A percentile compares a stretch with the other conserved stretches of the same genome.
Evolutionary conservation across 2,888 invertebrate genomes (phyloP).

Genomic region (Cantharis rufa): DNA sequence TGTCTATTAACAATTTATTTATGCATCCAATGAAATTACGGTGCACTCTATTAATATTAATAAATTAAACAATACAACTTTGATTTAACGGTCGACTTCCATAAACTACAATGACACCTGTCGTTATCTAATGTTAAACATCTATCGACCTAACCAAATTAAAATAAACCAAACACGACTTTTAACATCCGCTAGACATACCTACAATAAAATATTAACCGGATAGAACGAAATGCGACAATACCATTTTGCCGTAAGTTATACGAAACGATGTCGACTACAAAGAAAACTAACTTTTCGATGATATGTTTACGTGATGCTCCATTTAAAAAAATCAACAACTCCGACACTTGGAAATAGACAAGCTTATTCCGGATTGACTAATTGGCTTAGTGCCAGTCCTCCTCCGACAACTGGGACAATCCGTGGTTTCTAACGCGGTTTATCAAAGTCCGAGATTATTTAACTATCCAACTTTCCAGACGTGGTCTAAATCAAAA

Average conservation of each 20-base stretch:
- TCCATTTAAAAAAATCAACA: not conserved
- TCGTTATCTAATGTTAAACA: conserved; percentile 12
- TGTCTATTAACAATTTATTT: not conserved
- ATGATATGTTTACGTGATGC: not conserved
- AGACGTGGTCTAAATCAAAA: not conserved
- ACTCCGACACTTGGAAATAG: not conserved
- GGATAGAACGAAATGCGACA: not conserved
- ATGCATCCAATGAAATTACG: conserved; percentile 15
- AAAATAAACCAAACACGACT: not conserved
- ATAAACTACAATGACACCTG: conserved; percentile 15
- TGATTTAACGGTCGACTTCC: conserved; percentile 18
- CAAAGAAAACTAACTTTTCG: not conserved
- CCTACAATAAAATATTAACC: not conserved
- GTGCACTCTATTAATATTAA: conserved; percentile 29
- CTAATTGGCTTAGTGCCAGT: not conserved
- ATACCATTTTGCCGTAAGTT: not conserved
- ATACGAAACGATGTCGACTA: not conserved
- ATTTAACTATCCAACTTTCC: not conserved
- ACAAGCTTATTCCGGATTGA: not conserved
- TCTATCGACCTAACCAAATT: conserved; percentile 11
- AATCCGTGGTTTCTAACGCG: not conserved
- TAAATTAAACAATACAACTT: conserved; percentile 21
- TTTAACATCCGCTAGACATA: conserved; percentile 13
- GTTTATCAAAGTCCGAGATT: not conserved
- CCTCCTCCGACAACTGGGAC: not conserved